phyloP scores from a whole-genome alignment of 2,888 invertebrate genomes.

The Habrosyne pyritoides region DNA sequence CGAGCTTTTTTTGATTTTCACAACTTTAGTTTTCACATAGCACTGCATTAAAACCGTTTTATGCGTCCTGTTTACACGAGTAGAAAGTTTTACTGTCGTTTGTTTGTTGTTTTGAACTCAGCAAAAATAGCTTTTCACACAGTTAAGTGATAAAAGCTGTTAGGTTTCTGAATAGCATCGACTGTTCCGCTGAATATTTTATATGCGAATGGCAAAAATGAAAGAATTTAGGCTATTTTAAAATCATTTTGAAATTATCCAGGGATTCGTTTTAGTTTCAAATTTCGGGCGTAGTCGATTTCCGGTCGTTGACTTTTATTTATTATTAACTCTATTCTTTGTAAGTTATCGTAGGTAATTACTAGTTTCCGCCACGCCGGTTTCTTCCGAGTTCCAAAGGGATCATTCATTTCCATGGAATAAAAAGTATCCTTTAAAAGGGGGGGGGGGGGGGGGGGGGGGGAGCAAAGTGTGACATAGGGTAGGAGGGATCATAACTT shows the following conservation, averaged over 20 bases:
- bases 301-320: too few relatives aligned
- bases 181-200: background rate
- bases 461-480: too few relatives aligned
- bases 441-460: too few relatives aligned
- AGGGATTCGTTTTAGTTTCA: conserved; percentile 21
- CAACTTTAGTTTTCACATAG: background rate
- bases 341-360: too few relatives aligned
- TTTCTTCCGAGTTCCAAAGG: too few relatives aligned
- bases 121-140: conserved; percentile 1
- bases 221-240: too few relatives aligned
- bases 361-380: too few relatives aligned
- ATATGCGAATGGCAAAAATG: background rate
- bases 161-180: background rate
- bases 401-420: too few relatives aligned
- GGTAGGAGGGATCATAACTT: too few relatives aligned
- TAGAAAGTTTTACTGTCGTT: background rate
- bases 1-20: background rate
- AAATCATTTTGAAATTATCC: background rate
- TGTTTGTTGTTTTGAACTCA: background rate
- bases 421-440: too few relatives aligned
- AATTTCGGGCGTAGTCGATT: too few relatives aligned
- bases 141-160: conserved; percentile 1
- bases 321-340: too few relatives aligned
- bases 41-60: conserved; percentile 3
- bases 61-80: background rate